Percentiles rank a stretch among this genome's conserved stretches.
Evolutionary conservation across 2,113 vertebrate genomes (phyloP).

Genomic region (Chinchilla lanigera): DNA sequence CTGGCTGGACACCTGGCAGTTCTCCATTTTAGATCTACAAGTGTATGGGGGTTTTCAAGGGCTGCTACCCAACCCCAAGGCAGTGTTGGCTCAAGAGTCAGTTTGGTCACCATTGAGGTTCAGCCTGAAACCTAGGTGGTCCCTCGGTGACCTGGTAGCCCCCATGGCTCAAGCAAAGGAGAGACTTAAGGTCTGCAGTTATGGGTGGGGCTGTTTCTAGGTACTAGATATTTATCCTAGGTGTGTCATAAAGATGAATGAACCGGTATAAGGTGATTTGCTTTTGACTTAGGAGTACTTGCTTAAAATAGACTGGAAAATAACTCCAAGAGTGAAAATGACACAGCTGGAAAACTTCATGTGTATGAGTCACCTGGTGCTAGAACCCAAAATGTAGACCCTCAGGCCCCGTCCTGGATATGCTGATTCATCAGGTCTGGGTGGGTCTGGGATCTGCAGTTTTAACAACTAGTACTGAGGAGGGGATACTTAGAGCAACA

Average conservation of each 20-base stretch:
- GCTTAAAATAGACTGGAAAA: constrained; percentile 31
- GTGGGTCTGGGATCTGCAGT: background rate
- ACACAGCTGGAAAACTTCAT: background rate
- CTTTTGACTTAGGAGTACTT: background rate
- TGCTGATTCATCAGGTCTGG: background rate
- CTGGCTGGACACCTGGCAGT: background rate
- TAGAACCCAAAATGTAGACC: background rate
- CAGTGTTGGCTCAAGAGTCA: background rate
- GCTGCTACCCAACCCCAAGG: background rate
- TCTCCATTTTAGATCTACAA: background rate
- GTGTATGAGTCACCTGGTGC: background rate
- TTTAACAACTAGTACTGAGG: background rate
- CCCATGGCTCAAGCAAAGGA: background rate
- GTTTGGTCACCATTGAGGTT: fast-evolving
- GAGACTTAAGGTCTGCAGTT: background rate
- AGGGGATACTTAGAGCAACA: background rate
- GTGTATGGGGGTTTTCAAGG: no score
- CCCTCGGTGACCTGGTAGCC: background rate
- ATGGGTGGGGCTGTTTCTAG: background rate
- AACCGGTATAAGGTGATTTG: background rate
- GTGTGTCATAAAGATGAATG: constrained; percentile 21
- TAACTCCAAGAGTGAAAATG: background rate
- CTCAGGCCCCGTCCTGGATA: fast-evolving
- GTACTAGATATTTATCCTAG: background rate
- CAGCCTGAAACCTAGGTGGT: background rate